phyloP scores from a whole-genome alignment of 1,140 invertebrate species.

The Venustaconcha ellipsiformis region DNA sequence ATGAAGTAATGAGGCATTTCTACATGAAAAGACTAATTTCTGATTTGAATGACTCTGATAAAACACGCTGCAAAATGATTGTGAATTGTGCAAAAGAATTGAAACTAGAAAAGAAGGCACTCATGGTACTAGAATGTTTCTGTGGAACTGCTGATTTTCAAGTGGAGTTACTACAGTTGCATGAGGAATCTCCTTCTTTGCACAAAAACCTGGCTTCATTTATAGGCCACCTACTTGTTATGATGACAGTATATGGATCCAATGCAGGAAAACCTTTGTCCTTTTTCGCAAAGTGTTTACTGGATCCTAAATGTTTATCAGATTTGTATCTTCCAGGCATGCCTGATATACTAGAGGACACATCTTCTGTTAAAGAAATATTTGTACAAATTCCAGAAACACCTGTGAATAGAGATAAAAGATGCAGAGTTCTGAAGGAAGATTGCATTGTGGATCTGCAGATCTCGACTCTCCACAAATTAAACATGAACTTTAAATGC shows the following conservation, averaged over 20 bases:
- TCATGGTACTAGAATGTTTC: constrained; percentile 2
- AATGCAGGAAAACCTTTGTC: not conserved
- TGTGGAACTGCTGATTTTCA: constrained; percentile 7
- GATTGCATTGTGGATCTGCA: not conserved
- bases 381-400: not conserved
- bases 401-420: not conserved
- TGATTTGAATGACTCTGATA: not conserved
- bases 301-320: not conserved
- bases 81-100: not conserved
- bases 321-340: not conserved
- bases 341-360: not conserved
- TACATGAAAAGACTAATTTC: not conserved
- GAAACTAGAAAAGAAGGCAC: not conserved
- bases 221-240: not conserved
- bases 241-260: not conserved
- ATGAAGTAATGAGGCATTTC: constrained; percentile 4
- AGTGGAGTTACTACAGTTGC: not conserved
- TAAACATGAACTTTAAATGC: not conserved
- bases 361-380: not conserved
- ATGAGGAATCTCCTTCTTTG: constrained; percentile 4
- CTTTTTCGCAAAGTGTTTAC: not conserved
- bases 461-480: not conserved
- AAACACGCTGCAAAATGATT: not conserved
- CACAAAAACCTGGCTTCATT: constrained; percentile 8
- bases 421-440: not conserved